A percentile compares a stretch with the other conserved stretches of the same genome.
phyloP scores from a whole-genome alignment of 1,140 invertebrate genomes.

The Neelides sp. region DNA sequence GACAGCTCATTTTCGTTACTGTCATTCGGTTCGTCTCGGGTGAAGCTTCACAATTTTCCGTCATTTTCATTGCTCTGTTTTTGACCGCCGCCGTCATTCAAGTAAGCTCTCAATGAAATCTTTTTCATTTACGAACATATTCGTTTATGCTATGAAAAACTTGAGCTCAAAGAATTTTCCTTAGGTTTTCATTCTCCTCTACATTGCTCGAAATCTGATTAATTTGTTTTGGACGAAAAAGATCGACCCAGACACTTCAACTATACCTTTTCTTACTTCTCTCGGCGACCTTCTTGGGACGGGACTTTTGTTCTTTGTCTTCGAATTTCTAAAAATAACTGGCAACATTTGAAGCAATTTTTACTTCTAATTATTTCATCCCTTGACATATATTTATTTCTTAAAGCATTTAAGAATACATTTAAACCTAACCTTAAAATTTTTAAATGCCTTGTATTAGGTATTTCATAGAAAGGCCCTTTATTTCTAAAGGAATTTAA shows the following conservation, averaged over 20 bases:
- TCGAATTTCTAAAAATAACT: too few species aligned
- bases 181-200: constrained; percentile 62
- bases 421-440: too few species aligned
- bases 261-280: constrained; percentile 89
- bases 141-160: neutral
- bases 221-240: constrained; percentile 79
- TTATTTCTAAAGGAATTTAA: too few species aligned
- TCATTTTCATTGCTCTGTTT: neutral
- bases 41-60: constrained; percentile 33
- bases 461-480: too few species aligned
- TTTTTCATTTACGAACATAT: neutral
- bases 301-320: constrained; percentile 53
- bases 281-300: constrained; percentile 86
- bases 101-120: neutral
- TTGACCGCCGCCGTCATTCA: neutral
- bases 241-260: constrained; percentile 92
- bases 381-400: too few species aligned
- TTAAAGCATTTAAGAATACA: too few species aligned
- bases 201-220: constrained; percentile 73
- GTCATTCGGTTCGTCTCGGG: constrained; percentile 56
- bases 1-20: constrained; percentile 79
- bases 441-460: too few species aligned
- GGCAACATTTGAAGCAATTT: too few species aligned
- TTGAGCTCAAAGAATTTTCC: constrained; percentile 24
- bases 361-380: too few species aligned